These are phyloP conservation scores for Perccottus glenii DNA, from an alignment of 2,113 vertebrate species.

Conservation along the genomic window DNA sequence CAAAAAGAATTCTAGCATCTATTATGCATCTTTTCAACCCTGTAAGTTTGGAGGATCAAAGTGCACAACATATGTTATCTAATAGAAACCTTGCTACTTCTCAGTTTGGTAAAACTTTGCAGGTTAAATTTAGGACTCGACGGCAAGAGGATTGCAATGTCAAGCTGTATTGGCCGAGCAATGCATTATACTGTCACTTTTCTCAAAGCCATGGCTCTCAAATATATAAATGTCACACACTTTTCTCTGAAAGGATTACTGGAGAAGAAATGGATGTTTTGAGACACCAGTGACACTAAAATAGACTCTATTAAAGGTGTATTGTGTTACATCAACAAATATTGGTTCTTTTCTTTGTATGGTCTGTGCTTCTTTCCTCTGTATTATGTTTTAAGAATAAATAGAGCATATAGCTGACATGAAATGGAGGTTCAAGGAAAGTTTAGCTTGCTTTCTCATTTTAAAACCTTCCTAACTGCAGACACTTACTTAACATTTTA, in stretches of 20 bases:
- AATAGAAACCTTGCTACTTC: slow-evolving; percentile 27
- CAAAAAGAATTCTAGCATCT: slow-evolving; percentile 42
- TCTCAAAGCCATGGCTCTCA: slow-evolving; percentile 57
- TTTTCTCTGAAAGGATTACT: slow-evolving; percentile 66
- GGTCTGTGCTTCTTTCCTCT: slow-evolving; percentile 19
- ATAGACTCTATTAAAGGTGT: slow-evolving; percentile 32
- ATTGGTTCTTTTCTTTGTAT: slow-evolving; percentile 3
- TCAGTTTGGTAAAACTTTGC: slow-evolving; percentile 49
- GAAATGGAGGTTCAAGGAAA: slow-evolving; percentile 30
- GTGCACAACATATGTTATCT: slow-evolving; percentile 22
- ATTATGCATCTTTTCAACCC: slow-evolving; percentile 48
- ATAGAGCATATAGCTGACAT: not conserved
- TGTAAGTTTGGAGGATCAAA: slow-evolving; percentile 52
- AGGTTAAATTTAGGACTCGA: slow-evolving; percentile 50
- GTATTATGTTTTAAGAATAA: slow-evolving; percentile 5
- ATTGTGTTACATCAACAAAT: slow-evolving; percentile 25
- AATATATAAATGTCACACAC: slow-evolving; percentile 66
- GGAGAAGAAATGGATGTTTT: slow-evolving; percentile 60
- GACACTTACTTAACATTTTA: slow-evolving; percentile 53
- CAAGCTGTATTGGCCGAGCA: slow-evolving; percentile 57
- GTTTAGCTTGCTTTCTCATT: slow-evolving; percentile 16
- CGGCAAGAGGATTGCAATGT: slow-evolving; percentile 66
- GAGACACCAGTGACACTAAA: slow-evolving; percentile 52
- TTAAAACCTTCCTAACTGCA: slow-evolving; percentile 38
- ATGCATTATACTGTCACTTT: slow-evolving; percentile 60